These are phyloP conservation scores for Aplocera efformata DNA, from an alignment of 2,888 invertebrate genomes.

Conservation along the genomic window DNA sequence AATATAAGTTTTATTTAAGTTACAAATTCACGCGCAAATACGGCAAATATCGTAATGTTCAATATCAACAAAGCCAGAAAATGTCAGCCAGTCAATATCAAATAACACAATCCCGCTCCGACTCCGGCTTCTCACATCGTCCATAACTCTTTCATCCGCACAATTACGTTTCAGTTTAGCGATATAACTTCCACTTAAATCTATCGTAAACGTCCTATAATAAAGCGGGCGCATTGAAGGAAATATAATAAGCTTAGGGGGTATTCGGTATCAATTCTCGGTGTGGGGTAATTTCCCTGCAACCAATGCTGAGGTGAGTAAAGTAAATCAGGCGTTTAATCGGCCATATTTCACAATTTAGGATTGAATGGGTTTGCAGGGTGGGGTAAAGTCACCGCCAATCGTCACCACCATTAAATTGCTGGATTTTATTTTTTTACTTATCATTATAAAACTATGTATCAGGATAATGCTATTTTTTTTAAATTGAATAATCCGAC, in stretches of 20 bases:
- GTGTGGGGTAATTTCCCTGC: slow-evolving; percentile 50
- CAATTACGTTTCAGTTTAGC: slow-evolving; percentile 22
- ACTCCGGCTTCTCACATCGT: slow-evolving; percentile 14
- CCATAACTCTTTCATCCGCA: slow-evolving; percentile 13
- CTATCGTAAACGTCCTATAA: slow-evolving; percentile 46
- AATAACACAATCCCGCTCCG: slow-evolving; percentile 6
- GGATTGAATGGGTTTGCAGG: slow-evolving; percentile 26
- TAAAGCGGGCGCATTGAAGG: slow-evolving; percentile 50
- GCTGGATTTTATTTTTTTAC: no score
- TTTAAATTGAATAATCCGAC: no score
- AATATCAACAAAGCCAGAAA: slow-evolving; percentile 4
- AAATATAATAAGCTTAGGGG: slow-evolving; percentile 57
- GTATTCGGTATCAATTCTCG: slow-evolving; percentile 53
- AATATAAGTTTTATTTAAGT: no score
- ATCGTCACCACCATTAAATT: no score
- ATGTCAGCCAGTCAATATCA: slow-evolving; percentile 5
- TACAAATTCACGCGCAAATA: no score
- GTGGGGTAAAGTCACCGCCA: no score
- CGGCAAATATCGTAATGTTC: background rate
- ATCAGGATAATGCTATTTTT: no score
- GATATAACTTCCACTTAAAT: slow-evolving; percentile 47
- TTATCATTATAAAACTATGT: slow-evolving; percentile 35
- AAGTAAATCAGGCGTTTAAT: slow-evolving; percentile 60
- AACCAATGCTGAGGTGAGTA: slow-evolving; percentile 34
- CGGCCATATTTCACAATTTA: slow-evolving; percentile 66